phyloP scores from a whole-genome alignment of 23 tunicate genomes.

The Aplidium turbinatum region DNA sequence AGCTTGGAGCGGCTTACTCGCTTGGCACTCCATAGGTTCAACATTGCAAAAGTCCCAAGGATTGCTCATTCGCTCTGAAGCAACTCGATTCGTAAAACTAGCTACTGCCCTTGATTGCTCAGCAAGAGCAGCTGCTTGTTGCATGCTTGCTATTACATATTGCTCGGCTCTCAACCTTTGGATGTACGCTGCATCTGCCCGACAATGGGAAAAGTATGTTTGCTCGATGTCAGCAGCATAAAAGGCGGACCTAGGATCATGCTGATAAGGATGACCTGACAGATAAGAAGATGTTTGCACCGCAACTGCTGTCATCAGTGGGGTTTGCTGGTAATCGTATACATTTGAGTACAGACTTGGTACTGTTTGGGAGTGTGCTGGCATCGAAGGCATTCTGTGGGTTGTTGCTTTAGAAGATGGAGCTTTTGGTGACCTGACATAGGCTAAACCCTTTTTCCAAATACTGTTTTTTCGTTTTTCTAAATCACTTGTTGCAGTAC shows the following conservation, averaged over 20 bases:
- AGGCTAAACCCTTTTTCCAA: conserved; percentile 62
- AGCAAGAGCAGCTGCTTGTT: conserved; percentile 55
- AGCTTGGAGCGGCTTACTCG: background rate
- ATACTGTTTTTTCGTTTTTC: conserved; percentile 33
- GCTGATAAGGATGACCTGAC: conserved; percentile 17
- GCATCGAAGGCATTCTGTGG: background rate
- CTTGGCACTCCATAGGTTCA: conserved; percentile 19
- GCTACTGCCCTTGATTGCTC: conserved; percentile 40
- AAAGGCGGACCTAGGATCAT: conserved; percentile 7
- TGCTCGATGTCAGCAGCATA: conserved; percentile 40
- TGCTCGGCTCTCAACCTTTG: conserved; percentile 41
- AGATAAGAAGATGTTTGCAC: conserved; percentile 38
- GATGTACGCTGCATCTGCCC: conserved; percentile 22
- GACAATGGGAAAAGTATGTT: conserved; percentile 32
- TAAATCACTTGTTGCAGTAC: conserved; percentile 1
- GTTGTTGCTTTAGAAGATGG: conserved; percentile 21
- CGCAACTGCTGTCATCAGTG: conserved; percentile 25
- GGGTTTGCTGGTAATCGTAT: conserved; percentile 14
- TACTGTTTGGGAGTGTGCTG: conserved; percentile 2
- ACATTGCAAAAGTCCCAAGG: conserved; percentile 2
- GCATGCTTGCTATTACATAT: conserved; percentile 41
- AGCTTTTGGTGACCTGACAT: conserved; percentile 45
- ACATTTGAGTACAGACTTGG: background rate
- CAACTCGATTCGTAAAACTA: conserved; percentile 6
- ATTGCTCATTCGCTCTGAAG: conserved; percentile 4